phyloP scores from a whole-genome alignment of 2,113 vertebrate genomes.

The Lagenorhynchus albirostris region DNA sequence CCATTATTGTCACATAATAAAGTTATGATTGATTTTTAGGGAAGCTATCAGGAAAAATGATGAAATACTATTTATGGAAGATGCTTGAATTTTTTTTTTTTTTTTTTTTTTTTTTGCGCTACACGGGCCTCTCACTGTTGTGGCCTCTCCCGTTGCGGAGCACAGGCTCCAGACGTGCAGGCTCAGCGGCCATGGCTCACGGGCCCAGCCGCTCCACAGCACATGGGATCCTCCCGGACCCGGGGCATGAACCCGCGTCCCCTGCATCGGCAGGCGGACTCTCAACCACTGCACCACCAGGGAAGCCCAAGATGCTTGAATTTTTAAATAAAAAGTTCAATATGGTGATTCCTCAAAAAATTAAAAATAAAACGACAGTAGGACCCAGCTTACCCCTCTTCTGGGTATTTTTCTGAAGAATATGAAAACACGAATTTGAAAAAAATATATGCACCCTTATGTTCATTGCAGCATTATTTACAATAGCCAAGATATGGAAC shows the following conservation, averaged over 20 bases:
- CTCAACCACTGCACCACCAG: no score
- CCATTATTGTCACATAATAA: neutral
- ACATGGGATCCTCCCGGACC: no score
- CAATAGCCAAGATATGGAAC: neutral
- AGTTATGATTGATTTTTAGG: conserved; percentile 23
- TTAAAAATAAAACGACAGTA: neutral
- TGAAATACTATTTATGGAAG: neutral
- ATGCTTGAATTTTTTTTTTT: neutral
- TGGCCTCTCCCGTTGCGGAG: no score
- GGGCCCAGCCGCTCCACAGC: no score
- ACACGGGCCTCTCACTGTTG: no score
- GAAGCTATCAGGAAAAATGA: neutral
- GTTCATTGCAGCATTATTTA: neutral
- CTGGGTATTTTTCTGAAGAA: neutral
- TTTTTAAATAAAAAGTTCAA: neutral
- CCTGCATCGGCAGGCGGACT: no score
- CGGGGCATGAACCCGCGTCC: accelerated
- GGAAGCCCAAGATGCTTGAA: neutral
- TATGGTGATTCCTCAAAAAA: neutral
- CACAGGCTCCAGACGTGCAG: accelerated
- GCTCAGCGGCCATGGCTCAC: no score
- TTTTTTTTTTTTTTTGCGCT: no score
- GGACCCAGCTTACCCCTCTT: neutral
- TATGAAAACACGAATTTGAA: neutral
- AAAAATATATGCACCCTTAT: neutral